phyloP scores from a whole-genome alignment of 2,113 vertebrate species.

The Petromus typicus region DNA sequence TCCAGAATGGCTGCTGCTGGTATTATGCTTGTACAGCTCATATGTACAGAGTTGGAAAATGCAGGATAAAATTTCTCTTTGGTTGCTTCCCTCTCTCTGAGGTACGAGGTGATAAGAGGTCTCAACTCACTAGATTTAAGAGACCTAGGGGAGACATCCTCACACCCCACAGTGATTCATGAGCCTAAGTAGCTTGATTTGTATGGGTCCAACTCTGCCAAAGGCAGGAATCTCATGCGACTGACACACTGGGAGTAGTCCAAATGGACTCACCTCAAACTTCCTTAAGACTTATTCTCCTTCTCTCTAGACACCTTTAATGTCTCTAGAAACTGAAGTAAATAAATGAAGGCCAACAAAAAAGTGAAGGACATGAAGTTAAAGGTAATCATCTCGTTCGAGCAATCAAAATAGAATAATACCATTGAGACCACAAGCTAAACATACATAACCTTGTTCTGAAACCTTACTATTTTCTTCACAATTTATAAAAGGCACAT shows the following conservation, averaged over 20 bases:
- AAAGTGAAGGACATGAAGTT: neutral
- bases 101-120: neutral
- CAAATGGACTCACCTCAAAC: neutral
- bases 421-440: neutral
- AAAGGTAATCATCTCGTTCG: neutral
- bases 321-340: neutral
- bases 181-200: neutral
- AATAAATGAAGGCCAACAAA: neutral
- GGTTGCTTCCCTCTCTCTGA: neutral
- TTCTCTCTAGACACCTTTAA: neutral
- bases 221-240: neutral
- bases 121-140: neutral
- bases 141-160: neutral
- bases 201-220: neutral
- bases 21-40: neutral
- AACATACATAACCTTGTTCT: neutral
- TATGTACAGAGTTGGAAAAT: neutral
- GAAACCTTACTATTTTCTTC: conserved; percentile 28
- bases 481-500: neutral
- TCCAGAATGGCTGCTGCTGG: conserved; percentile 7
- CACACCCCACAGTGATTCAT: neutral
- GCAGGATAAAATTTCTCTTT: neutral
- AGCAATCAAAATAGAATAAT: neutral
- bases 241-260: neutral
- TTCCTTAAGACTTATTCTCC: neutral